These are phyloP conservation scores for Theristicus caerulescens DNA, from an alignment of 2,113 vertebrate species.

Conservation along the genomic window DNA sequence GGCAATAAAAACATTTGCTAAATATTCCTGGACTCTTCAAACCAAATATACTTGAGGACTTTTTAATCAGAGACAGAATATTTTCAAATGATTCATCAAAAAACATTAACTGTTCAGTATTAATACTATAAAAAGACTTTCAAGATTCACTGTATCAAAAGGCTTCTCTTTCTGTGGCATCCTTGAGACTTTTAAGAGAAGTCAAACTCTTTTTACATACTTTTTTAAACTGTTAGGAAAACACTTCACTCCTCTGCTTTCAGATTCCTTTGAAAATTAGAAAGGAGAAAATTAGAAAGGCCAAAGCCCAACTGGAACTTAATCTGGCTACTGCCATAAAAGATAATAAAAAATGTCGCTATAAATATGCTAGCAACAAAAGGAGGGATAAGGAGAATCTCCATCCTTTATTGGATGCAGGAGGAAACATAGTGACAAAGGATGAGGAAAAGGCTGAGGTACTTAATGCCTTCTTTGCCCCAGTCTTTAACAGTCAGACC, in stretches of 20 bases:
- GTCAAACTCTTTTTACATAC: neutral
- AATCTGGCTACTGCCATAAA: too few species aligned
- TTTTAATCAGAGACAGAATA: slow-evolving; percentile 16
- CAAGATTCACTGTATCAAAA: neutral
- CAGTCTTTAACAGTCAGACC: too few species aligned
- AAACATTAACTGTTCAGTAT: neutral
- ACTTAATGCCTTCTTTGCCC: too few species aligned
- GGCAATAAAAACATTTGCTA: slow-evolving; percentile 11
- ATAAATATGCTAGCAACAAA: too few species aligned
- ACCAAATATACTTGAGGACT: neutral
- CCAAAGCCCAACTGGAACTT: too few species aligned
- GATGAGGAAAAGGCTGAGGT: too few species aligned
- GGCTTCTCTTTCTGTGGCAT: neutral
- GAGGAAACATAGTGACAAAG: too few species aligned
- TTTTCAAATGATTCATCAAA: neutral
- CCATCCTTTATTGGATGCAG: too few species aligned
- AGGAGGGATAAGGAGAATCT: too few species aligned
- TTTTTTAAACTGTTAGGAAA: neutral
- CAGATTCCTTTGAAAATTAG: neutral
- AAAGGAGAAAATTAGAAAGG: too few species aligned
- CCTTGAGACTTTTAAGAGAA: neutral
- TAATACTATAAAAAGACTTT: neutral
- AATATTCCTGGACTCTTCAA: slow-evolving; percentile 9
- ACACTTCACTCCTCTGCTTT: neutral
- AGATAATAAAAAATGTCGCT: too few species aligned